A percentile compares a stretch with the other conserved stretches of the same genome.
Conservation (phyloP, 2,797 vertebrate species). For the Trichosurus vulpecula region DNA sequence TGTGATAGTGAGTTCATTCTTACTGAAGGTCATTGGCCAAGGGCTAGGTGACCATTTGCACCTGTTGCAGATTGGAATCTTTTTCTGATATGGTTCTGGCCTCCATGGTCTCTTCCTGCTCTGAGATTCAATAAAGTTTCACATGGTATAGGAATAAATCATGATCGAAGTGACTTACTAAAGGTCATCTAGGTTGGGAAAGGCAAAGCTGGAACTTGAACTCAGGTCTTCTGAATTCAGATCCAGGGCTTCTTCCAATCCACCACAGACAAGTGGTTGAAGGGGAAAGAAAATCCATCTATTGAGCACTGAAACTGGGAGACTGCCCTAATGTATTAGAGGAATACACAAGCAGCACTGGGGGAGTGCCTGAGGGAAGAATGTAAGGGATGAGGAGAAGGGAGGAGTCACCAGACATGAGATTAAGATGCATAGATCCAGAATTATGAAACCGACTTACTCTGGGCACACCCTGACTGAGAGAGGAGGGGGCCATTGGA, state of each 20-base stretch:
- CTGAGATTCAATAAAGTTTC: background rate
- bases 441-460: background rate
- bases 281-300: background rate
- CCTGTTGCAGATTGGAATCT: background rate
- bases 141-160: background rate
- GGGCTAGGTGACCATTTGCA: background rate
- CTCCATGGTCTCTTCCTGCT: background rate
- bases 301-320: background rate
- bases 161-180: background rate
- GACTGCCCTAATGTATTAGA: background rate
- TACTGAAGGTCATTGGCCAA: background rate
- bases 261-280: background rate
- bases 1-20: background rate
- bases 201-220: background rate
- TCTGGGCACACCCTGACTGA: fast-evolving
- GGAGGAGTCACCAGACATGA: too few species aligned
- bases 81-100: background rate
- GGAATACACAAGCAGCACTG: background rate
- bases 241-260: background rate
- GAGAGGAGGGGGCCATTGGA: fast-evolving
- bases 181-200: background rate
- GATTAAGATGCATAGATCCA: background rate
- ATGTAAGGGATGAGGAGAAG: background rate
- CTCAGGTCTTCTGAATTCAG: background rate
- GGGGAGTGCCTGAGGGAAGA: background rate